Evolutionary conservation across 2,888 invertebrate species (phyloP).

Genomic region (Syrphus vitripennis): DNA sequence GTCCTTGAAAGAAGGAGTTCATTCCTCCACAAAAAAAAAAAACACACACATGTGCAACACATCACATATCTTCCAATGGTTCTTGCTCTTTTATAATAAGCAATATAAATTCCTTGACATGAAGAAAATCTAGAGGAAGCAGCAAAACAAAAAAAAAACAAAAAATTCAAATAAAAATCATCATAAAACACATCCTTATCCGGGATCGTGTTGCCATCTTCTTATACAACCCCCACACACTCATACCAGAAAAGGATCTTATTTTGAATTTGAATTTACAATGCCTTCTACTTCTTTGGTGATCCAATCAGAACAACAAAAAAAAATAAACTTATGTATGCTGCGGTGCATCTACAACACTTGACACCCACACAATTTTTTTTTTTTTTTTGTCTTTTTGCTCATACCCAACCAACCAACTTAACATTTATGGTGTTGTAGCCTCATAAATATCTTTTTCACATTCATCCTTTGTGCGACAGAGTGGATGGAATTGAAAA

Average conservation of each 20-base stretch:
- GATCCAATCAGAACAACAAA: conserved; percentile 38
- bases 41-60: not conserved
- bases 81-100: conserved; percentile 15
- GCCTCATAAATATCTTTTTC: conserved; percentile 43
- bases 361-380: not conserved
- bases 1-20: not conserved
- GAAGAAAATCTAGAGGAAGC: conserved; percentile 1
- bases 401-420: not conserved
- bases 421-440: conserved; percentile 12
- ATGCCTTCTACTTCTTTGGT: not conserved
- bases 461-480: conserved; percentile 10
- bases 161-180: not conserved
- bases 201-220: not conserved
- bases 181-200: conserved; percentile 25
- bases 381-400: too few relatives aligned
- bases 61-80: not conserved
- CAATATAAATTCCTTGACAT: conserved; percentile 34
- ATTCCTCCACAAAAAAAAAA: not conserved
- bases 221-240: not conserved
- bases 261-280: conserved; percentile 41
- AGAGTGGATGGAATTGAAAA: not conserved
- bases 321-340: not conserved
- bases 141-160: not conserved
- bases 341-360: not conserved
- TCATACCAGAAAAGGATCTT: not conserved